Percentiles rank a stretch among this genome's conserved stretches.
Evolutionary conservation across 2,888 invertebrate genomes (phyloP).

Genomic region (Noctua comes): DNA sequence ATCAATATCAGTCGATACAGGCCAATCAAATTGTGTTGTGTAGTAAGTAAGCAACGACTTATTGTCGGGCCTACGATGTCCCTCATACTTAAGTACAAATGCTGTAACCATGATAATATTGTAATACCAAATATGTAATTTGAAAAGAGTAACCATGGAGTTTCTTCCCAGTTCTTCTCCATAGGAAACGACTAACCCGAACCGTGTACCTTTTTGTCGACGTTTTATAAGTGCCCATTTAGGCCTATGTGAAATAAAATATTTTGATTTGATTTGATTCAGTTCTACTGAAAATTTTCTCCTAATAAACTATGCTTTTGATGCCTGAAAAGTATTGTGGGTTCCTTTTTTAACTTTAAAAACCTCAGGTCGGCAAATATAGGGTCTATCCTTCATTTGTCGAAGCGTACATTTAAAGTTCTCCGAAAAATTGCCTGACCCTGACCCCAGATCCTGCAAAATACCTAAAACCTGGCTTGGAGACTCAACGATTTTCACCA

Average conservation of each 20-base stretch:
- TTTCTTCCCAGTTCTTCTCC: no score
- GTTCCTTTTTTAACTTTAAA: not conserved
- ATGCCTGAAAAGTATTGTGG: not conserved
- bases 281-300: not conserved
- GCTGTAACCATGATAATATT: no score
- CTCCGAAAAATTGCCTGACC: not conserved
- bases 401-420: not conserved
- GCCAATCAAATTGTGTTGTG: not conserved
- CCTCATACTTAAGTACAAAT: no score
- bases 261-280: not conserved
- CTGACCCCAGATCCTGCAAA: not conserved
- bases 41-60: no score
- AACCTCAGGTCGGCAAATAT: not conserved
- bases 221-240: no score
- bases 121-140: no score
- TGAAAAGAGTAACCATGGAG: no score
- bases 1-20: not conserved
- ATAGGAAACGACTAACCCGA: no score
- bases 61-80: no score
- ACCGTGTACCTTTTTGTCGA: no score
- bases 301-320: not conserved
- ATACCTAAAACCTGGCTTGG: not conserved
- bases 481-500: not conserved
- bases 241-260: no score
- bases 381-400: not conserved